Base-by-base conservation (phyloP, 2,888 invertebrate genomes). In the Epicampocera succincta region DNA sequence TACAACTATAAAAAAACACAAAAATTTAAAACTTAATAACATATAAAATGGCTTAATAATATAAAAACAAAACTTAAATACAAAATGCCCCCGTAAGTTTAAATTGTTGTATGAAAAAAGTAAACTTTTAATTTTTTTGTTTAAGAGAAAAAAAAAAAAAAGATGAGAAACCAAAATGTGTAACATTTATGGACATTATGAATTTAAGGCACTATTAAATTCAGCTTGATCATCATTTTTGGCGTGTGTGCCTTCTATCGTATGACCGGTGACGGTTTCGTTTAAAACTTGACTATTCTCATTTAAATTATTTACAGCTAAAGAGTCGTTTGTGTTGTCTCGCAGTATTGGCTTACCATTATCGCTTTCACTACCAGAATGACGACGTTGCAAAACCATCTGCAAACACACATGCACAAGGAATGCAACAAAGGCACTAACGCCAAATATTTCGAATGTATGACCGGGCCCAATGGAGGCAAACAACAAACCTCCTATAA, bases 401-500 rank as follows among this genome's bases (percentile, higher is more conserved):
- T 94, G 95, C 4, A 92, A 90, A 17, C 91, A 83, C 8, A 92
- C 91, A 88, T 95, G 95, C 5, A 94, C 69, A 2, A 92, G 87
- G 85, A 93, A 93, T 56, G 92, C 92, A 11, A 94, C 87, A 38
- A 96, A 91, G 0, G 95, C 93, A 0, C 92, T 94, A 61, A 94
- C 92, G 0, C 96, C 96, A 87, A 95, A 96, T 84, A 93, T 92
- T 76, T 93, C 92, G 90, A 96, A 96, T 0, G 95, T 94, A 54
- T 91, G 88, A 73, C 93, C 92, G 8, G 96, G 96, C 0, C 94
- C 94, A 72, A 94, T 93, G 0, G 88, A 86, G n/a, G 92, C 91
- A 86, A 95, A 94, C 42, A 96, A 88, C 6, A 93, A 88, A 0
- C 97, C 97, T n/a, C 95, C 96, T 65, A 96, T 90, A 12, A 95